These are phyloP conservation scores for Galendromus occidentalis DNA, from an alignment of 1,140 invertebrate genomes.

Conservation along the genomic window DNA sequence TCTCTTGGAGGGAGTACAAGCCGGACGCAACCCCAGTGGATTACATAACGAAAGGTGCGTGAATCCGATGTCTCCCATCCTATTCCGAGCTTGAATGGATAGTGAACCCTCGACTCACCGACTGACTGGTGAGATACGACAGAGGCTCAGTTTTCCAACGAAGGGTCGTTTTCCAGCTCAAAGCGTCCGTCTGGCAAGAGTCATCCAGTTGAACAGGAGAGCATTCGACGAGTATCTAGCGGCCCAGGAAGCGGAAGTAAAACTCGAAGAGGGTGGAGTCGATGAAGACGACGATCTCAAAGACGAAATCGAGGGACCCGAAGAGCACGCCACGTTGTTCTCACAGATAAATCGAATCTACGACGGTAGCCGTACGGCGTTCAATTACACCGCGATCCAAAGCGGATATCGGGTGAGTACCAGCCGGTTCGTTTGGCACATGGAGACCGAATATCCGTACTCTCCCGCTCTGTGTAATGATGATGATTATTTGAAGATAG, in stretches of 20 bases:
- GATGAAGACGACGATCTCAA: not conserved
- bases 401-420: not conserved
- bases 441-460: not conserved
- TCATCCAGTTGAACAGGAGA: not conserved
- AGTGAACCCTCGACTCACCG: too few species aligned
- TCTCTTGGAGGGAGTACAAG: not conserved
- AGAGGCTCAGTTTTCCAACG: too few species aligned
- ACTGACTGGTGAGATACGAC: too few species aligned
- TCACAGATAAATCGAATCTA: not conserved
- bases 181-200: not conserved
- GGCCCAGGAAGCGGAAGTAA: not conserved
- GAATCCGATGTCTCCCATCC: too few species aligned
- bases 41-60: not conserved
- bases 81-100: too few species aligned
- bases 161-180: not conserved
- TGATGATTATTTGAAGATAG: not conserved
- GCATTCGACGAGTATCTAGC: not conserved
- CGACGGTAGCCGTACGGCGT: not conserved
- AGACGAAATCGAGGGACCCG: not conserved
- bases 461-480: not conserved
- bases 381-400: not conserved
- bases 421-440: too few species aligned
- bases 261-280: not conserved
- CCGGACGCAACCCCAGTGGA: not conserved
- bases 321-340: not conserved